Evolutionary conservation across 2,888 invertebrate species (phyloP), one percentile per base, ranked within the genome.

Genomic region (Phlogophora meticulosa): DNA sequence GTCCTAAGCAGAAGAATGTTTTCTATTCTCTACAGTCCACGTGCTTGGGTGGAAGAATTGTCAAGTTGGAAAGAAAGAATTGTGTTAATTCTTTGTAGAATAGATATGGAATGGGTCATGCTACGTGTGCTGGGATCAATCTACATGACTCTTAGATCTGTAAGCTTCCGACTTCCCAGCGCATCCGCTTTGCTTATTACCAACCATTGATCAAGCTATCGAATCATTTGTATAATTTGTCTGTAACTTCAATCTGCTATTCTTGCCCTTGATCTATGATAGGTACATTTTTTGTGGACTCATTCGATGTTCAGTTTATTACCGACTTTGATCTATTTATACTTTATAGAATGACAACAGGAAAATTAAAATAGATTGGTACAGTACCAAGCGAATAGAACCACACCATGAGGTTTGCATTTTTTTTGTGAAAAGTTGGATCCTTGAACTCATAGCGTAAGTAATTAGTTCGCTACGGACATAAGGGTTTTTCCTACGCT

Each of bases 391-490:
- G 0, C 2, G 22, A 22, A 20, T 59, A 40, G 69, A 48, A 36
- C 11, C 32, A 43, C 22, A 58, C 63, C 72, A 71, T 76, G 77
- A 73, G 32, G 46, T 57, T 43, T 28, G 76, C 51, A 56, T 1
- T 22, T 73, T 71, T 69, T 48, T 43, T 52, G 1, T 32, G 15
- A 4, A 7, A 22, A 0, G 24, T 38, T 13, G 9, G 13, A 9
- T 36, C 72, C 72, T 59, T 72, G 77, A 73, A 72, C 64, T 46
- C 24, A 64, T 46, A 36, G 77, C 53, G 77, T 58, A 36, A 32
- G 55, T 45, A 63, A 71, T 63, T 66, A 1, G 28, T 48, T 46
- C 1, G 24, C 1, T 40, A 10, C n/a, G 9, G n/a, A 49, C 2
- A 15, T 51, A 17, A 13, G 10, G 55, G 45, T 56, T 65, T 66